These are phyloP conservation scores for Sarcophaga caerulescens DNA, from an alignment of 2,888 invertebrate species.

Conservation along the genomic window DNA sequence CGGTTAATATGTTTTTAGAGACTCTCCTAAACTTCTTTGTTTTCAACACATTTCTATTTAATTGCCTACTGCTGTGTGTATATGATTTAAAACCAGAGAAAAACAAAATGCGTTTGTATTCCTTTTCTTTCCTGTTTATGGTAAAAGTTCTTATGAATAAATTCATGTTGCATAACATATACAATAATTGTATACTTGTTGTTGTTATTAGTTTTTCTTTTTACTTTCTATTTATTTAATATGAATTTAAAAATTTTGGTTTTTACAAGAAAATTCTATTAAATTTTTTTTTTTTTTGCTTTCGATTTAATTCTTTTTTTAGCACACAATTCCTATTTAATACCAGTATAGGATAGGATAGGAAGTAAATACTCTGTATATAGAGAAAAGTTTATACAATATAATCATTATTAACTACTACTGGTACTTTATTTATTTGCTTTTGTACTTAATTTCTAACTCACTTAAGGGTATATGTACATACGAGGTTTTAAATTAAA, in stretches of 20 bases:
- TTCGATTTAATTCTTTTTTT: no score
- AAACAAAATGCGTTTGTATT: neutral
- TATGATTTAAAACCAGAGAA: no score
- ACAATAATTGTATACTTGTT: neutral
- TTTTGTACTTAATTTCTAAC: constrained; percentile 8
- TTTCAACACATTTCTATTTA: no score
- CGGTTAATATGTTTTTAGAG: no score
- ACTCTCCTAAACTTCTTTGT: no score
- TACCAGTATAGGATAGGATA: neutral
- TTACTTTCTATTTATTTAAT: constrained; percentile 13
- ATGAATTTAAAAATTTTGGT: neutral
- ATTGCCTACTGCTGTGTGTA: no score
- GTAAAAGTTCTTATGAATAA: neutral
- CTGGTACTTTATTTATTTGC: neutral
- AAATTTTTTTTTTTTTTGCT: neutral
- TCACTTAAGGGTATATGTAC: constrained; percentile 2
- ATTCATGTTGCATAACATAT: neutral
- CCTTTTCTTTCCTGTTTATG: neutral
- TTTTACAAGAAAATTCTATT: constrained; percentile 9
- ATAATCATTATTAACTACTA: neutral
- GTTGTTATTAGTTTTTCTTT: neutral
- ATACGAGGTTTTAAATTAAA: constrained; percentile 17
- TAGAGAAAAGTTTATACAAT: neutral
- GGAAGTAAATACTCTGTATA: neutral
- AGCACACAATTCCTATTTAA: no score